Percentiles rank a stretch among this genome's conserved stretches.
These are phyloP conservation scores for Melanotaenia pygmaea DNA, from an alignment of 2,797 vertebrate genomes.

Conservation along the genomic window DNA sequence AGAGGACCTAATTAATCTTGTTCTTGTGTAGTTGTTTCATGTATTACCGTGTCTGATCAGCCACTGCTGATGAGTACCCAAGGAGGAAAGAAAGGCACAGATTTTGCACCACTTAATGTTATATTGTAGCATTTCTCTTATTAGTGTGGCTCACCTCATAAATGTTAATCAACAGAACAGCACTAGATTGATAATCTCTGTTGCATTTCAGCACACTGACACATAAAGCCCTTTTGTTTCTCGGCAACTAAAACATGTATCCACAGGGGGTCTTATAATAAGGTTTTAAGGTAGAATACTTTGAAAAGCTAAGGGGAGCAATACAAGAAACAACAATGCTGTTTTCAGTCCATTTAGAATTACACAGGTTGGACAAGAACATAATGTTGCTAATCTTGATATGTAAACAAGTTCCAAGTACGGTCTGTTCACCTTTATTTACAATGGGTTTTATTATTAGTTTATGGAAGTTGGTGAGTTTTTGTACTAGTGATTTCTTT, in stretches of 20 bases:
- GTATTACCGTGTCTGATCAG: conserved; percentile 61
- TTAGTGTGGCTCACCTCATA: neutral
- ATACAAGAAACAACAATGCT: neutral
- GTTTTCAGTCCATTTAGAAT: conserved; percentile 15
- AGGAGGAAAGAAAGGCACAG: conserved; percentile 26
- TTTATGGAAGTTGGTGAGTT: neutral
- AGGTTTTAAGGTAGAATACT: neutral
- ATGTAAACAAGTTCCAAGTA: neutral
- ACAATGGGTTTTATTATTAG: neutral
- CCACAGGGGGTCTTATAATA: conserved; percentile 28
- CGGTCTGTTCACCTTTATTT: conserved; percentile 5
- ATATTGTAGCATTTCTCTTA: neutral
- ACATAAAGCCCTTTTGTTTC: conserved; percentile 37
- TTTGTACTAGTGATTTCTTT: neutral
- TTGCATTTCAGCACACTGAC: conserved; percentile 8
- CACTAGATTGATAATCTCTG: conserved; percentile 10
- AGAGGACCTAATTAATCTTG: conserved; percentile 76
- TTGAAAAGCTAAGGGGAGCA: conserved; percentile 28
- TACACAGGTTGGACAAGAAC: neutral
- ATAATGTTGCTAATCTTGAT: neutral
- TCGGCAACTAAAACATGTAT: conserved; percentile 26
- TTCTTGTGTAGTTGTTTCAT: conserved; percentile 60
- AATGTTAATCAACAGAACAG: conserved; percentile 1
- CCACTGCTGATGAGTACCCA: conserved; percentile 46
- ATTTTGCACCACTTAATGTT: conserved; percentile 4